Evolutionary conservation across 2,888 invertebrate genomes (phyloP).

Genomic region (Chironomus tentans): DNA sequence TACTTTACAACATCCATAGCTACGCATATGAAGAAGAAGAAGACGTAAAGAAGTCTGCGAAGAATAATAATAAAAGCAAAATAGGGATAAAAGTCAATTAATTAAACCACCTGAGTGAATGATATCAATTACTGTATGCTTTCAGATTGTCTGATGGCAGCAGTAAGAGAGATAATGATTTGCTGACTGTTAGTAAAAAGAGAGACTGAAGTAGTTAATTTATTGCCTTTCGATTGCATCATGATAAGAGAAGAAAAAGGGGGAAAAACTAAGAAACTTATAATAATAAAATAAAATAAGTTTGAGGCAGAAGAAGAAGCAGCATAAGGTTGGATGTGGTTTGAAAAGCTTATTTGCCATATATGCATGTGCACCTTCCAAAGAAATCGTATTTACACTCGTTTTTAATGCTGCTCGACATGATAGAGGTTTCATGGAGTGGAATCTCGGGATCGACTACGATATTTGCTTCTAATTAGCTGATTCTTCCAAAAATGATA

Average conservation of each 20-base stretch:
- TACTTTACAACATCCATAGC: neutral
- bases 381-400: neutral
- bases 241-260: neutral
- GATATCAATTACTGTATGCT: constrained; percentile 26
- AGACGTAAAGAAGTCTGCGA: neutral
- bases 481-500: no score
- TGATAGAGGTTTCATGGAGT: no score
- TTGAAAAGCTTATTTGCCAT: neutral
- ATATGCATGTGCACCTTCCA: neutral
- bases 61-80: neutral
- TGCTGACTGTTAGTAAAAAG: neutral
- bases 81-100: constrained; percentile 26
- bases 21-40: neutral
- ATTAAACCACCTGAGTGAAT: constrained; percentile 26
- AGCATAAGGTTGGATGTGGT: neutral
- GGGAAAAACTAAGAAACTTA: no score
- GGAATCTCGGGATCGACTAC: no score
- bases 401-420: no score
- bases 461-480: no score
- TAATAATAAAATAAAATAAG: no score
- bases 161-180: constrained; percentile 10
- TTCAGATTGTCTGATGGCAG: constrained; percentile 23
- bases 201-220: neutral
- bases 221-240: constrained; percentile 20
- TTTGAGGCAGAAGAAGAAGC: neutral